Evolutionary conservation across 1,140 invertebrate genomes (phyloP), one percentile per base, ranked within the genome.

Genomic region (Bombus balteatus): DNA sequence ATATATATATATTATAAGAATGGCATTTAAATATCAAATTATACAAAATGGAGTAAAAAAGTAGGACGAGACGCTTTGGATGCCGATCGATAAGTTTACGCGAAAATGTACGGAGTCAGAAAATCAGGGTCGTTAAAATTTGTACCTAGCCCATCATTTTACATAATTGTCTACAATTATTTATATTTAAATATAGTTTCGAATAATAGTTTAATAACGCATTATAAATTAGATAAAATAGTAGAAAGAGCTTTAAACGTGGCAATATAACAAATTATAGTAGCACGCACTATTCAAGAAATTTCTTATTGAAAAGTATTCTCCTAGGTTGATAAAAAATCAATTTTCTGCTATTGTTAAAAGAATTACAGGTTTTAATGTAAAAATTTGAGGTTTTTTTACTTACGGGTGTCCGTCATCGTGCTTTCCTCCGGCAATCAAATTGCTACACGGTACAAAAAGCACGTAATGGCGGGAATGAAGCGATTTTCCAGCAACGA

Each of bases 361-460:
- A 13, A 22, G 12, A 32, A 57, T 53, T 0, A 13, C 1, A 28
- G 10, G 4, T 39, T 85, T 53, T 12, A 32, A 18, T 28, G 18
- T 15, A 78, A 89, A 80, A 71, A 62, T 89, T 32, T n/a, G 10
- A 81, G 1, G 1, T 74, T 78, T 41, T 70, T 86, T 41, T 90
- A 94, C 94, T 94, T 91, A 94, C 94, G 94, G 87, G 91, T 94
- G 43, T 94, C 94, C 89, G 94, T 92, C 94, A 94, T 94, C 32
- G 68, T 93, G 90, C 43, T 39, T 66, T 81, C 37, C 70, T 71
- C 59, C 77, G 39, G 65, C 77, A 65, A 66, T 43, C 57, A 53
- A 83, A 65, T 57, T 41, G 43, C 59, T 47, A 71, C 32, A 59
- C 70, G 68, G 66, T 39, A 85, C 76, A 85, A 86, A 78, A 88